Percentiles rank a stretch among this genome's conserved stretches.
Evolutionary conservation across 2,888 invertebrate species (phyloP).

Genomic region (Sipha maydis): DNA sequence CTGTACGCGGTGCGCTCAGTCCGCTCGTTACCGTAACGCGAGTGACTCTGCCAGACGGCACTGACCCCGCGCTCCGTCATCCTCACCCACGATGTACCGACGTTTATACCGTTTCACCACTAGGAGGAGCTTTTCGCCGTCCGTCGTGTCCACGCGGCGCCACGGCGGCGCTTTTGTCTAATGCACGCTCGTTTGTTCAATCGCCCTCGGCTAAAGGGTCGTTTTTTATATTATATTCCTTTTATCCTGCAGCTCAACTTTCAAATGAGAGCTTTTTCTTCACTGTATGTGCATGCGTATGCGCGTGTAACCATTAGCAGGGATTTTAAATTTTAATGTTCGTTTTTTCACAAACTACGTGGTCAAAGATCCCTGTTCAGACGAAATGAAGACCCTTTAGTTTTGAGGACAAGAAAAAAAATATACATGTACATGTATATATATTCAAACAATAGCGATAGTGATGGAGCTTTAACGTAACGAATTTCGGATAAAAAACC

Average conservation of each 20-base stretch:
- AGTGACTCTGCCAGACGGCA: too few species aligned
- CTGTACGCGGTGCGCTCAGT: not conserved
- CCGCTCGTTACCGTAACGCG: not conserved
- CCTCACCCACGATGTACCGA: not conserved
- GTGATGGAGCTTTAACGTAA: not conserved
- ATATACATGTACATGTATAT: not conserved
- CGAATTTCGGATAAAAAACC: not conserved
- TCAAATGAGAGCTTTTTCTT: not conserved
- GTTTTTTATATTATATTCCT: not conserved
- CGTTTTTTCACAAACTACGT: slow-evolving; percentile 19
- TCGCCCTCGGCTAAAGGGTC: not conserved
- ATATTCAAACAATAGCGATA: not conserved
- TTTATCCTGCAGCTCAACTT: not conserved
- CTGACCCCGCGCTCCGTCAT: not conserved
- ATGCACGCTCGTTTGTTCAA: not conserved
- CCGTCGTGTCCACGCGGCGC: not conserved
- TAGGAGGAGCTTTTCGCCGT: not conserved
- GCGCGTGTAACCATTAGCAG: slow-evolving; percentile 10
- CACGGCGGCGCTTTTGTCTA: slow-evolving; percentile 4
- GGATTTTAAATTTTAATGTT: slow-evolving; percentile 51
- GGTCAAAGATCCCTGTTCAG: not conserved
- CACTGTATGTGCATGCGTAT: not conserved
- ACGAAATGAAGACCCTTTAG: not conserved
- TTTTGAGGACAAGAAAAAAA: not conserved
- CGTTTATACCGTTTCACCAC: not conserved